These are phyloP conservation scores for Boulengeromyrus knoepffleri DNA, from an alignment of 2,113 vertebrate genomes.

Conservation along the genomic window DNA sequence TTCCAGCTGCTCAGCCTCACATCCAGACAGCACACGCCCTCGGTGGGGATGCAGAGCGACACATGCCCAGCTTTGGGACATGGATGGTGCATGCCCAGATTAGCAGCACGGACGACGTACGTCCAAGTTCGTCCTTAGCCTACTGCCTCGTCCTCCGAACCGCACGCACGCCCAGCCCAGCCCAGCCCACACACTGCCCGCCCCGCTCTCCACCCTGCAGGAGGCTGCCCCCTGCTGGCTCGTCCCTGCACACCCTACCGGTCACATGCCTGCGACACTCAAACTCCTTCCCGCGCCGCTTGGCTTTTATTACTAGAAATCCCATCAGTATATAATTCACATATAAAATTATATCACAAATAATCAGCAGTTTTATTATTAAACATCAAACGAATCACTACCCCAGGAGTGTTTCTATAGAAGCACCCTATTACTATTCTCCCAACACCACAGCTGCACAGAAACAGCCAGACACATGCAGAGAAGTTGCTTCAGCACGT, in stretches of 20 bases:
- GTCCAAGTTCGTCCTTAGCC: neutral
- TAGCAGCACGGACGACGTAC: neutral
- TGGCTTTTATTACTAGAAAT: neutral
- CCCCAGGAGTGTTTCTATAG: neutral
- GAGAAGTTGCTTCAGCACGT: neutral
- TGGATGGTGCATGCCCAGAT: neutral
- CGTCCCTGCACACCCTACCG: neutral
- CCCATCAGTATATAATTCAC: neutral
- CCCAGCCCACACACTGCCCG: neutral
- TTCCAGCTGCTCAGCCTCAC: neutral
- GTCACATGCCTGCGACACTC: neutral
- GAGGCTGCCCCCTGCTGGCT: neutral
- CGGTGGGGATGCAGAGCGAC: neutral
- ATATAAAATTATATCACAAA: neutral
- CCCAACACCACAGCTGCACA: neutral
- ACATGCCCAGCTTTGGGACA: neutral
- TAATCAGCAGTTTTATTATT: neutral
- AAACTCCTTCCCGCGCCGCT: neutral
- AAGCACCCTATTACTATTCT: neutral
- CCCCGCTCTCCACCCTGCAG: neutral
- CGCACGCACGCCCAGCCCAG: neutral
- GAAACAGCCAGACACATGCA: neutral
- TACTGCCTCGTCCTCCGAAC: neutral
- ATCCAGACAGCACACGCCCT: neutral
- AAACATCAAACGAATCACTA: neutral